These are phyloP conservation scores for cat (Felis catus) DNA, from an alignment of 2,113 vertebrate species.

Conservation along the genomic window DNA sequence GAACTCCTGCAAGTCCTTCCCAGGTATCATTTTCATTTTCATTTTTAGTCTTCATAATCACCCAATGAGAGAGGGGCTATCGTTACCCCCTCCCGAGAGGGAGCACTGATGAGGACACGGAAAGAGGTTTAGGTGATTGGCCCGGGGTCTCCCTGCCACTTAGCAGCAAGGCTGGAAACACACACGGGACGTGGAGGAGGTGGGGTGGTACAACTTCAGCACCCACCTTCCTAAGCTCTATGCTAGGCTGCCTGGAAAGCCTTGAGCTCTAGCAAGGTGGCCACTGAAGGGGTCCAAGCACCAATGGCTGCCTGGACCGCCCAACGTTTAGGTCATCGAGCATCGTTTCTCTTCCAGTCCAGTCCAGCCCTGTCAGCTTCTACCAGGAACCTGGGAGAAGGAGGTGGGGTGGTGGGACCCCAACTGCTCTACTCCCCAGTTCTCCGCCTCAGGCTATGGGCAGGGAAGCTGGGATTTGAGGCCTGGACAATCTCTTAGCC, in stretches of 20 bases:
- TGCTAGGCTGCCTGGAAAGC: neutral
- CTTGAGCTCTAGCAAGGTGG: neutral
- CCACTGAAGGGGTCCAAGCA: neutral
- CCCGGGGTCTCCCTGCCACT: neutral
- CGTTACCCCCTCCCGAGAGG: neutral
- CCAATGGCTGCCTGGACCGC: neutral
- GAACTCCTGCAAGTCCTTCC: neutral
- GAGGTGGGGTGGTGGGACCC: neutral
- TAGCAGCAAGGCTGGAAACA: neutral
- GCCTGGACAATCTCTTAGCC: neutral
- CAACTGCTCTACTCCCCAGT: neutral
- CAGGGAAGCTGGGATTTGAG: neutral
- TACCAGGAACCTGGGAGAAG: neutral
- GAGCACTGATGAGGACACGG: neutral
- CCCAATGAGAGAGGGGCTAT: neutral
- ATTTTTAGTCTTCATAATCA: neutral
- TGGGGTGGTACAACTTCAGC: accelerated
- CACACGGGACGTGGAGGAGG: neutral
- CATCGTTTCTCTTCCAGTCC: neutral
- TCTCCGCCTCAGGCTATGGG: neutral
- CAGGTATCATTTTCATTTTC: neutral
- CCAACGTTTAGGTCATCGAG: neutral
- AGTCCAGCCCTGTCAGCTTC: neutral
- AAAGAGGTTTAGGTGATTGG: neutral
- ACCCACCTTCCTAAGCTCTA: neutral